Conservation (phyloP, 2,113 vertebrate species). For the Jaculus jaculus region DNA sequence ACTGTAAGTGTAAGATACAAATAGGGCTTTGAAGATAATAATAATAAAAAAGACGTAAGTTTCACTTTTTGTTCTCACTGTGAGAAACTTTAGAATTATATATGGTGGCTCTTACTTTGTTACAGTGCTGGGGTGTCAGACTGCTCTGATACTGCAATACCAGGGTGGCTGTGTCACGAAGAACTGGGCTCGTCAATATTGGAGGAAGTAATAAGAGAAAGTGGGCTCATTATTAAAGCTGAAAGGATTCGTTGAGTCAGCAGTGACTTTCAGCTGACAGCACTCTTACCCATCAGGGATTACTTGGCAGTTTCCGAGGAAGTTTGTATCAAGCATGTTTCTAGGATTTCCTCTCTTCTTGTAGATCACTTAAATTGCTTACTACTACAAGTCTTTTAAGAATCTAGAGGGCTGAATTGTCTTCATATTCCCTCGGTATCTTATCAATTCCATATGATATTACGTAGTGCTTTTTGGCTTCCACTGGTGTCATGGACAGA, state of each 20-base stretch:
- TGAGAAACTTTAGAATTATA: not conserved
- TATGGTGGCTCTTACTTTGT: not conserved
- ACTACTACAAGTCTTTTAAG: not conserved
- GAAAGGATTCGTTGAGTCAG: not conserved
- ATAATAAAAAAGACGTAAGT: not conserved
- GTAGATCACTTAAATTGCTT: not conserved
- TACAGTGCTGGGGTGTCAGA: not conserved
- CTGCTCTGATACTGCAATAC: too few species aligned
- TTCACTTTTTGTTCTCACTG: not conserved
- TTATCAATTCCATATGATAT: not conserved
- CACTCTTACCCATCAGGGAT: not conserved
- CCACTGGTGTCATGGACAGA: not conserved
- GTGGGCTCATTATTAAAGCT: not conserved
- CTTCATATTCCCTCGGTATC: not conserved
- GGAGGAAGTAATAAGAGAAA: conserved; percentile 44
- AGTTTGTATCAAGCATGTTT: not conserved
- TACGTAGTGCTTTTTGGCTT: not conserved
- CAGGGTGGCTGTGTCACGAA: not conserved
- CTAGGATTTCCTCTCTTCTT: not conserved
- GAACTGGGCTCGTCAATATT: not conserved
- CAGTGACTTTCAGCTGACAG: not conserved
- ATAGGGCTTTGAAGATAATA: not conserved
- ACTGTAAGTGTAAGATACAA: not conserved
- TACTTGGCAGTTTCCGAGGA: conserved; percentile 3
- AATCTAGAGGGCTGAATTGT: not conserved